Evolutionary conservation across 1,140 invertebrate genomes (phyloP), one percentile per base, ranked within the genome.

Genomic region (Parasteatoda tepidariorum): DNA sequence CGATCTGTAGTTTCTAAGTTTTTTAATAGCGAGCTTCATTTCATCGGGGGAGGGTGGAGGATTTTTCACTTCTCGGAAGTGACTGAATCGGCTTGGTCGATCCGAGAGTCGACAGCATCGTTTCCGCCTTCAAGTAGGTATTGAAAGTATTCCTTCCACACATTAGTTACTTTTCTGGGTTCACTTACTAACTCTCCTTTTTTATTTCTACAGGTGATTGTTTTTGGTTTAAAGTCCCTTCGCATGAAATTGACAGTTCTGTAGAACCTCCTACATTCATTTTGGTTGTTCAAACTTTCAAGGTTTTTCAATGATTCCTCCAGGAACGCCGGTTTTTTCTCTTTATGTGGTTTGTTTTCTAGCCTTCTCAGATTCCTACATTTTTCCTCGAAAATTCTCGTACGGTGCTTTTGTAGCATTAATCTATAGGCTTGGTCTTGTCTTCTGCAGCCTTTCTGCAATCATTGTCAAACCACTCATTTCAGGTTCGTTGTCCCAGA

Each of bases 61-160:
- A n/a, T 62, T 22, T 26, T 22, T 54, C 22, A 2, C 7, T 1
- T 15, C 55, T 2, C 64, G 0, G 1, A 26, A 18, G 15, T n/a
- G 15, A 31, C 28, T 6, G 7, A 2, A n/a, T 2, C 13, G 3
- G 5, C 59, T 26, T 7, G 7, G 13, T 3, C 38, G 2, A 11
- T 24, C 2, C 0, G 28, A 24, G 34, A 5, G 26, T 48, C 26
- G 9, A n/a, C n/a, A 62, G n/a, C 66, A 26, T 78, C 38, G 28
- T 75, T 59, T 41, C 59, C 62, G 2, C 31, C 73, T 62, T 62
- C 74, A 54, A 78, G 34, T 3, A 66, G 18, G 15, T 78, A 24
- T 24, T 54, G 59, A 55, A 78, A 78, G 22, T 78, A 54, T 48
- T 13, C 22, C 13, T 33, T 78, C 74, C 74, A 66, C 30, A 31